Conservation (phyloP, 2,797 vertebrate genomes). For the Sarcophilus harrisii region DNA sequence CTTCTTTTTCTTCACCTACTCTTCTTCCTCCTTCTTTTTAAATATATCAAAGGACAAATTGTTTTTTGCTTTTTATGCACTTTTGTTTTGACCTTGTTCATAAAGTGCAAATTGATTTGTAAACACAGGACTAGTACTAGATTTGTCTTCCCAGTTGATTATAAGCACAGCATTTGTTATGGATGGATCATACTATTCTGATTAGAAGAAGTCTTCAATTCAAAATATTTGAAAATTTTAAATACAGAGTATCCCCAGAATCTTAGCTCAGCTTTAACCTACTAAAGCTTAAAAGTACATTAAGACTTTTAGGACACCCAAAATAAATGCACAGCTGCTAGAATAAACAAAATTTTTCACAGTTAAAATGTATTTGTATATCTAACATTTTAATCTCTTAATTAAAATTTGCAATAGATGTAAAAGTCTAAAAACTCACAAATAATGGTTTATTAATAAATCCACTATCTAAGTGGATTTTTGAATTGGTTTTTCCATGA, state of each 20-base stretch:
- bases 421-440: background rate
- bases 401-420: background rate
- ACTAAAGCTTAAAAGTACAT: background rate
- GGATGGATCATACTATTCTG: conserved; percentile 42
- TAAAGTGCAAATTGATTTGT: conserved; percentile 35
- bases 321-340: background rate
- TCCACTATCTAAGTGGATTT: background rate
- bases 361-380: background rate
- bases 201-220: background rate
- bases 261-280: background rate
- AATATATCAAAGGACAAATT: conserved; percentile 67
- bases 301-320: background rate
- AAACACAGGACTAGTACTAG: conserved; percentile 40
- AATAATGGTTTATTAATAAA: background rate
- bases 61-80: conserved; percentile 7
- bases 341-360: conserved; percentile 1
- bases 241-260: background rate
- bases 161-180: conserved; percentile 55
- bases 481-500: background rate
- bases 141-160: conserved; percentile 49
- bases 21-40: background rate
- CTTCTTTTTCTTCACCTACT: no score
- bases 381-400: background rate
- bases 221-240: conserved; percentile 16
- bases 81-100: conserved; percentile 60